Evolutionary conservation across 1,140 invertebrate species (phyloP), one percentile per base, ranked within the genome.

Genomic region (Leptinotarsa defecta): DNA sequence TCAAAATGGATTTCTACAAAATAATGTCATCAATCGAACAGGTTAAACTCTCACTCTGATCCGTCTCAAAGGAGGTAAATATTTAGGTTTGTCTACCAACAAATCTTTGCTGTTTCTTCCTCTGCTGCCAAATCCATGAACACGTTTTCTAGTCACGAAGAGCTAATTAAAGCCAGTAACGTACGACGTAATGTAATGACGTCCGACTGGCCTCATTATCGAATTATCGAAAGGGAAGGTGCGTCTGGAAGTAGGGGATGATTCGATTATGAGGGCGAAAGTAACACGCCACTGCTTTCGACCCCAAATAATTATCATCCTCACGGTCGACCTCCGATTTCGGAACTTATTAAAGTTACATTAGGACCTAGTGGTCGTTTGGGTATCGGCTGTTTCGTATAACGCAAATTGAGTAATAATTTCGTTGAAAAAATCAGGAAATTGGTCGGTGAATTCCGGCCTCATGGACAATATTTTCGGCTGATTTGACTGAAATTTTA

Each of bases 271-370:
- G 11, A 65, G 64, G 5, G 64, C 27, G n/a, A 65, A 65, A 65
- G 64, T 65, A 34, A 65, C 64, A 65, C 64, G 64, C 64, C 64
- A 65, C 64, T 65, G 64, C 20, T 65, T 65, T 34, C 27, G 64
- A 34, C 17, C 64, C 64, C 20, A 20, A 20, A 65, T 65, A 34
- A 65, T 65, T 65, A 34, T 34, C 64, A 57, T 57, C 52, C 52
- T 57, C 52, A 57, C 52, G 52, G 52, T 57, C 64, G 22, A 65
- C 64, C 64, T 65, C 15, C 64, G 64, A 34, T 17, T 57, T 57
- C 52, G 52, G 52, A 57, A 65, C 64, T 65, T 65, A 65, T 65
- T 65, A 65, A 65, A 22, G 64, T 65, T 22, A 65, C 64, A 65
- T 65, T 65, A 65, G 64, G n/a, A 57, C 52, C 52, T 15, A 57